These are phyloP conservation scores for Echiichthys vipera DNA, from an alignment of 2,797 vertebrate species.

Conservation along the genomic window DNA sequence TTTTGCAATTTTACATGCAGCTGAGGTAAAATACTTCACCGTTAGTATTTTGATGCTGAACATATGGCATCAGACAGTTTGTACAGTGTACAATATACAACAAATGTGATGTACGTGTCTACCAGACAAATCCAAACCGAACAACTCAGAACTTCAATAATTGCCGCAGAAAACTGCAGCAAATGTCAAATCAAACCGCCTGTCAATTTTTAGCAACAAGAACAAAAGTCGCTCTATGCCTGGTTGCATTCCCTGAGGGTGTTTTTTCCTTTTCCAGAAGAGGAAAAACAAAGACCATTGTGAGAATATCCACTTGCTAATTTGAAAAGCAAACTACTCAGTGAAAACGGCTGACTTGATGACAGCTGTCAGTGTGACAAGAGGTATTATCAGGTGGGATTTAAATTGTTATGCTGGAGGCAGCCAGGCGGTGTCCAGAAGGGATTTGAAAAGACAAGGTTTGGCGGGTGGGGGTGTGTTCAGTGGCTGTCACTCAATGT, in stretches of 20 bases:
- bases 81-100: neutral
- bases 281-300: slow-evolving; percentile 70
- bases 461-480: slow-evolving; percentile 50
- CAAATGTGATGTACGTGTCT: slow-evolving; percentile 12
- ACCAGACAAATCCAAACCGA: slow-evolving; percentile 24
- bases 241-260: slow-evolving; percentile 60
- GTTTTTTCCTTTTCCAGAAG: slow-evolving; percentile 37
- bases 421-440: slow-evolving; percentile 79
- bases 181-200: slow-evolving; percentile 59
- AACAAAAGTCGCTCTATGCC: slow-evolving; percentile 54
- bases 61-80: slow-evolving; percentile 28
- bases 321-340: slow-evolving; percentile 77
- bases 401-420: slow-evolving; percentile 83
- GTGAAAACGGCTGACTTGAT: slow-evolving; percentile 76
- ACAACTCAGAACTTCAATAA: slow-evolving; percentile 47
- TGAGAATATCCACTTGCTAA: slow-evolving; percentile 78
- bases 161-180: slow-evolving; percentile 46
- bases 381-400: slow-evolving; percentile 84
- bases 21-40: slow-evolving; percentile 22
- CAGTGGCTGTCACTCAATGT: slow-evolving; percentile 75
- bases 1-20: slow-evolving; percentile 58
- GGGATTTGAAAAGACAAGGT: slow-evolving; percentile 75
- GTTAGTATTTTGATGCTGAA: slow-evolving; percentile 16
- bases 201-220: slow-evolving; percentile 49
- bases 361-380: slow-evolving; percentile 83